Evolutionary conservation across 2,113 vertebrate species (phyloP), one percentile per base, ranked within the genome.

Genomic region (Athene cunicularia): DNA sequence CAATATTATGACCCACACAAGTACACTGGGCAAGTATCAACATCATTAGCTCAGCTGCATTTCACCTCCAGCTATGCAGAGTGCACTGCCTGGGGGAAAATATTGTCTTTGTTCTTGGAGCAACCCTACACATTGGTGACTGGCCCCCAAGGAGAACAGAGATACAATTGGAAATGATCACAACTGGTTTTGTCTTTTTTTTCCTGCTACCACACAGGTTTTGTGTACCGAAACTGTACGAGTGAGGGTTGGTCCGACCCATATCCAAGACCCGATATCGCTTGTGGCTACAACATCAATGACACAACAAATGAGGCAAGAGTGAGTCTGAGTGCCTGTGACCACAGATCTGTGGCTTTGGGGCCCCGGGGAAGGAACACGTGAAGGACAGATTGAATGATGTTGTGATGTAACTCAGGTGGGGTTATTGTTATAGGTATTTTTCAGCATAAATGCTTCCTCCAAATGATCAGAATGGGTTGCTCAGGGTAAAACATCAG

Each of bases 181-280:
- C 45, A 58, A 4, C 12, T 90, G 26, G 4, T 32, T 95, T 72
- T 97, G 18, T 41, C 30, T 63, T 62, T 86, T 59, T 86, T 74
- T 83, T 76, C 4, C 67, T 85, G 11, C 41, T 70, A 53, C 41
- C 43, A 79, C 84, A 43, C 97, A 99, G 99, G 98, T 66, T 97
- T 97, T 90, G 97, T 99, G 59, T 98, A 98, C 90, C 98, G 99
- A 52, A 99, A 99, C 97, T 99, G 99, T 92, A 99, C 99, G 0
- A 96, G 77, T 3, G 80, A 89, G 0, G 99, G 99, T 86, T 99
- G 99, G 99, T 98, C 99, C 13, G 98, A 99, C 14, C 95, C 96
- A 2, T 99, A 99, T 35, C 97, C 99, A 0, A 98, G 98, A 60
- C 98, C 99, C 2, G 98, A 98, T 73, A 96, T 98, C 5, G 99